Conservation (phyloP, 2,113 vertebrate species). For the Pedionomus torquatus region DNA sequence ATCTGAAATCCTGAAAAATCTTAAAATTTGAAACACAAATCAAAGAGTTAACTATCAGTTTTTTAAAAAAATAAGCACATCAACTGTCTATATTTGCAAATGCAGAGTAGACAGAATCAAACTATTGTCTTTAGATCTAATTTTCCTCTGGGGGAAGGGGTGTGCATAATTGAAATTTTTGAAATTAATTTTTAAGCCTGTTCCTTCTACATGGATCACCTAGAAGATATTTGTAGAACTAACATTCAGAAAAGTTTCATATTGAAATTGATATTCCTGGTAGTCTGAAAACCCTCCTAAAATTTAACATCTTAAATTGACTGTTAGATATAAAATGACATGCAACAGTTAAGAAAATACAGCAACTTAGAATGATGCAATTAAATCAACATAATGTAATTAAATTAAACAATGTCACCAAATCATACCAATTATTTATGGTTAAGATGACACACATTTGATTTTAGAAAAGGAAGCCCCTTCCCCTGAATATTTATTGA, state of each 20-base stretch:
- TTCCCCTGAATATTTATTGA: not conserved
- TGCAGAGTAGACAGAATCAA: not conserved
- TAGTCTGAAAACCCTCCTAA: not conserved
- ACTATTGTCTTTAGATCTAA: not conserved
- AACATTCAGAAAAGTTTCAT: not conserved
- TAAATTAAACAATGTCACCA: not conserved
- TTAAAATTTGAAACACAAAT: not conserved
- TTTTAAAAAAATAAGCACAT: not conserved
- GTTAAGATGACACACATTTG: not conserved
- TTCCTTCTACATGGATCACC: not conserved
- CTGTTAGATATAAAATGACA: not conserved
- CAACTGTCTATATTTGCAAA: not conserved
- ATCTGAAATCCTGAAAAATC: not conserved
- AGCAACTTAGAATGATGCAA: not conserved
- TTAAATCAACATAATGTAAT: not conserved
- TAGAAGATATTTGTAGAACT: not conserved
- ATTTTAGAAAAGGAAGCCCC: not conserved
- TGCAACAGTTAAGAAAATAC: not conserved
- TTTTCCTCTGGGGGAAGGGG: not conserved
- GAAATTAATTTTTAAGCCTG: not conserved
- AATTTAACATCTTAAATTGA: not conserved
- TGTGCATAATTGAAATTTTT: fast-evolving
- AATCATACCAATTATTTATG: not conserved
- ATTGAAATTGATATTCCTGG: not conserved
- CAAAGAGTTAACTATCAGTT: not conserved